phyloP scores from a whole-genome alignment of 2,888 invertebrate genomes.

The Fragum fragum region DNA sequence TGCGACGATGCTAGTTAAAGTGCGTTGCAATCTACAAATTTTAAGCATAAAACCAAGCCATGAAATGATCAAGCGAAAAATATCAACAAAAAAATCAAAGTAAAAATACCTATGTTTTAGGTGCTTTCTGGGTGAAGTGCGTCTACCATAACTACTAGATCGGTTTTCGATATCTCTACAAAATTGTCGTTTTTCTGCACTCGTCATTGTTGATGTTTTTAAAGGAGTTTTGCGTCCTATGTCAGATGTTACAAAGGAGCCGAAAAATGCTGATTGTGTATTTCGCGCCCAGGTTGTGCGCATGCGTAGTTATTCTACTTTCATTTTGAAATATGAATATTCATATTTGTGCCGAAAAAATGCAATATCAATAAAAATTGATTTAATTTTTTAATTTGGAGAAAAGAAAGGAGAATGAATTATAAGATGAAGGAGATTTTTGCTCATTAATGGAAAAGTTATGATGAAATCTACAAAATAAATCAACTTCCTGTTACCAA shows the following conservation, averaged over 20 bases:
- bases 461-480: too few relatives aligned
- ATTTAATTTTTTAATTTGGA: too few relatives aligned
- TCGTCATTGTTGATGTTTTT: slow-evolving; percentile 18
- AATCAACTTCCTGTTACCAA: slow-evolving; percentile 60
- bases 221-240: too few relatives aligned
- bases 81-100: too few relatives aligned
- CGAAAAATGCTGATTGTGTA: slow-evolving; percentile 16
- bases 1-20: too few relatives aligned
- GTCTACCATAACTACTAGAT: background rate
- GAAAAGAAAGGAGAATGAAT: too few relatives aligned
- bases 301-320: slow-evolving; percentile 52
- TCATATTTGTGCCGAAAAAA: slow-evolving; percentile 15
- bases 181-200: background rate
- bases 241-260: background rate
- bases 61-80: too few relatives aligned
- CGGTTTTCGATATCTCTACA: slow-evolving; percentile 12
- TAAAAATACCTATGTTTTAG: background rate
- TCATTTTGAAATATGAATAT: slow-evolving; percentile 34
- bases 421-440: too few relatives aligned
- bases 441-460: too few relatives aligned
- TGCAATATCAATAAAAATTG: background rate
- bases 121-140: slow-evolving; percentile 9
- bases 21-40: too few relatives aligned
- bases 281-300: slow-evolving; percentile 72
- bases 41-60: too few relatives aligned